Evolutionary conservation across 2,888 invertebrate species (phyloP).

Genomic region (Xanthostigma xanthostigma): DNA sequence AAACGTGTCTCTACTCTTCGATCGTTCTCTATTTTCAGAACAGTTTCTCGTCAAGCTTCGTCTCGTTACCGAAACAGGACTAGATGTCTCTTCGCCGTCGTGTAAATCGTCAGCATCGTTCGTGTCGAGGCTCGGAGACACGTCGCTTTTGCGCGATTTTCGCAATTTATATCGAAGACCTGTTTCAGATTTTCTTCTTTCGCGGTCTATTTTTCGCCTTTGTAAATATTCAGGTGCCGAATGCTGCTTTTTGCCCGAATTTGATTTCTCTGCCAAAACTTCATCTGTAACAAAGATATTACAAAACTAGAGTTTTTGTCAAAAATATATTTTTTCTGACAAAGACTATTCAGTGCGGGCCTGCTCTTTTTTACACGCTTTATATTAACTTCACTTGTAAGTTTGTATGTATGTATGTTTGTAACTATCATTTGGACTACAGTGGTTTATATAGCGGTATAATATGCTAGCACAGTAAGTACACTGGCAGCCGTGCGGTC

Average conservation of each 20-base stretch:
- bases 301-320: neutral
- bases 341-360: neutral
- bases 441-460: too few species aligned
- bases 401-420: too few species aligned
- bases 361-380: too few species aligned
- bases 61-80: neutral
- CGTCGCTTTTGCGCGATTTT: conserved; percentile 34
- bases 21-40: conserved; percentile 33
- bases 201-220: conserved; percentile 59
- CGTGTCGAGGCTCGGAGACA: conserved; percentile 10
- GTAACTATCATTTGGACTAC: too few species aligned
- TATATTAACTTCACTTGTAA: too few species aligned
- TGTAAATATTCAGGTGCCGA: conserved; percentile 86
- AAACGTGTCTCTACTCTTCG: conserved; percentile 35
- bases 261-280: conserved; percentile 43
- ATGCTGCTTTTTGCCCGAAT: conserved; percentile 45
- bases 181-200: conserved; percentile 48
- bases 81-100: neutral
- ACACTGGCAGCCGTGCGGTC: too few species aligned
- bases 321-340: conserved; percentile 4
- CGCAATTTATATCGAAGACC: conserved; percentile 41
- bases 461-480: too few species aligned
- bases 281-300: conserved; percentile 34
- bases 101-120: conserved; percentile 15
- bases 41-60: conserved; percentile 22